Conservation (phyloP, 2,888 invertebrate species). For the Blomia tropicalis region DNA sequence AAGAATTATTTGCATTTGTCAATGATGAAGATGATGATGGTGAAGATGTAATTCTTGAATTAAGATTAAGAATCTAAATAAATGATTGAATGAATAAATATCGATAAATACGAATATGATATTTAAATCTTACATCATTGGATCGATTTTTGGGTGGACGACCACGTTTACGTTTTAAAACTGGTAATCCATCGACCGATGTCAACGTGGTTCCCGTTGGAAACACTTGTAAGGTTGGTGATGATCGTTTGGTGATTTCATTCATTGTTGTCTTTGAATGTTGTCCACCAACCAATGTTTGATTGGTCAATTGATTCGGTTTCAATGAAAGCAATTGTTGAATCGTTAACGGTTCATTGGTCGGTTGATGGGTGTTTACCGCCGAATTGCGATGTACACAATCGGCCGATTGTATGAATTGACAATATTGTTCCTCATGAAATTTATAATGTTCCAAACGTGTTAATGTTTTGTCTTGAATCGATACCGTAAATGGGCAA, state of each 20-base stretch:
- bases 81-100: not conserved
- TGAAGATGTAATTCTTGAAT: not conserved
- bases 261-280: not conserved
- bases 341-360: not conserved
- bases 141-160: slow-evolving; percentile 74
- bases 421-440: slow-evolving; percentile 43
- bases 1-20: not conserved
- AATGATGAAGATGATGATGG: too few species aligned
- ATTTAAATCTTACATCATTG: not conserved
- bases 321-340: not conserved
- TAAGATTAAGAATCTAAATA: not conserved
- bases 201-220: slow-evolving; percentile 36
- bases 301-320: not conserved
- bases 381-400: not conserved
- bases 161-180: slow-evolving; percentile 79
- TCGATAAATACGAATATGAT: not conserved
- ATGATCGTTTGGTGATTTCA: not conserved
- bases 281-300: too few species aligned
- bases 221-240: slow-evolving; percentile 23
- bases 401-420: not conserved
- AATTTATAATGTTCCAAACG: slow-evolving; percentile 70
- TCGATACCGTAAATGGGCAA: slow-evolving; percentile 58
- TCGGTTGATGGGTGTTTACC: slow-evolving; percentile 25
- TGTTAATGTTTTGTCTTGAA: slow-evolving; percentile 59
- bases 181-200: slow-evolving; percentile 55